Conservation (phyloP, 1,140 invertebrate species). For the Leptinotarsa texana region DNA sequence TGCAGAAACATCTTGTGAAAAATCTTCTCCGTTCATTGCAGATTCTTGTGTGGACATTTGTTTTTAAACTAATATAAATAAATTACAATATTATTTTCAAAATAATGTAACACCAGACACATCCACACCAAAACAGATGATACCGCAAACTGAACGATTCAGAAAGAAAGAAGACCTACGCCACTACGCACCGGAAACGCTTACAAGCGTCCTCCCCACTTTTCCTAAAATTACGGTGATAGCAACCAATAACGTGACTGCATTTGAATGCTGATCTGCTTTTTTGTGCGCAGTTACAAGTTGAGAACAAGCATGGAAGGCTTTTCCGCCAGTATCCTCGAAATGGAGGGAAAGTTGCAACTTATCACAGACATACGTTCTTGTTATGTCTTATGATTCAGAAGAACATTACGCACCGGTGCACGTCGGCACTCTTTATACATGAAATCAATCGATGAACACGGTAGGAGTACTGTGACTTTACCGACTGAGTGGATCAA, state of each 20-base stretch:
- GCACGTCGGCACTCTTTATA: neutral
- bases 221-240: neutral
- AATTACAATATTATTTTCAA: slow-evolving; percentile 5
- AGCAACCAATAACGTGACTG: neutral
- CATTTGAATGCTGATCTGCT: neutral
- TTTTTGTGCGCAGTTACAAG: neutral
- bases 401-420: neutral
- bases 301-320: slow-evolving; percentile 8
- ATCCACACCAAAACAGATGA: neutral
- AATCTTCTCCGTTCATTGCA: slow-evolving; percentile 65
- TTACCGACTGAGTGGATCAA: neutral
- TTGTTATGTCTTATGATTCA: neutral
- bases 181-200: neutral
- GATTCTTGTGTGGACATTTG: slow-evolving; percentile 52
- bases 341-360: neutral
- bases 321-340: neutral
- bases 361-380: neutral
- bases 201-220: slow-evolving; percentile 3
- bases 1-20: slow-evolving; percentile 68
- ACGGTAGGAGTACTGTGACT: neutral
- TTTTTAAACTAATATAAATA: slow-evolving; percentile 30
- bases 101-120: neutral
- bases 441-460: neutral
- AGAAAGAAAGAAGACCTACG: neutral
- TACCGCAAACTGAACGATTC: neutral